Percentiles rank a stretch among this genome's conserved stretches.
phyloP scores from a whole-genome alignment of 92 coral and sea anemone genomes.

The Phenganax stokvisi region DNA sequence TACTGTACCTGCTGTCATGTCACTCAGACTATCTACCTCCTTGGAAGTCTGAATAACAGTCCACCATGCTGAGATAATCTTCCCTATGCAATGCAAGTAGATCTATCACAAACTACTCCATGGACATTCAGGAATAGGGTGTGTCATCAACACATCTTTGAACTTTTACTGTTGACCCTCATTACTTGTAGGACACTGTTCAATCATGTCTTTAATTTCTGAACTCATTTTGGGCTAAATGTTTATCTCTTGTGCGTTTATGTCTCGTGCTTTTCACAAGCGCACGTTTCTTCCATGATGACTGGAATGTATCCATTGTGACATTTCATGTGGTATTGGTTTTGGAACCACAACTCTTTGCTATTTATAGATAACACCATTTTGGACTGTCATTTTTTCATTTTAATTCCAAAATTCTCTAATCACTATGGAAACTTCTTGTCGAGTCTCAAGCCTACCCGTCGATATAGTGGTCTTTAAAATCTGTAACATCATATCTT shows the following conservation, averaged over 20 bases:
- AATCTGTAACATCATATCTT: background rate
- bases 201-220: conserved; percentile 47
- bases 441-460: conserved; percentile 49
- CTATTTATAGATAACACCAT: background rate
- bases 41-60: conserved; percentile 16
- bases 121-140: conserved; percentile 40
- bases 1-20: no score
- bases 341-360: conserved; percentile 42
- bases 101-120: conserved; percentile 33
- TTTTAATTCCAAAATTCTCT: conserved; percentile 49
- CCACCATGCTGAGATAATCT: conserved; percentile 30
- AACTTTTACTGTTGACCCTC: conserved; percentile 40
- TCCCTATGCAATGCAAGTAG: conserved; percentile 31
- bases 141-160: conserved; percentile 48
- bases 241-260: background rate
- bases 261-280: conserved; percentile 34
- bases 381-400: conserved; percentile 46
- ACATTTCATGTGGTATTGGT: conserved; percentile 31
- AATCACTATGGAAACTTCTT: conserved; percentile 44
- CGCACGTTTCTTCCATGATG: conserved; percentile 28
- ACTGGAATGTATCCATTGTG: conserved; percentile 15
- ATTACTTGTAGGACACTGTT: conserved; percentile 40
- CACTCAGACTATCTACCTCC: background rate
- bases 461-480: conserved; percentile 18
- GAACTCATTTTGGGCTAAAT: conserved; percentile 47